Percentiles rank a stretch among this genome's conserved stretches.
phyloP scores from a whole-genome alignment of 2,888 invertebrate species.

The Branchipolynoe longqiensis region DNA sequence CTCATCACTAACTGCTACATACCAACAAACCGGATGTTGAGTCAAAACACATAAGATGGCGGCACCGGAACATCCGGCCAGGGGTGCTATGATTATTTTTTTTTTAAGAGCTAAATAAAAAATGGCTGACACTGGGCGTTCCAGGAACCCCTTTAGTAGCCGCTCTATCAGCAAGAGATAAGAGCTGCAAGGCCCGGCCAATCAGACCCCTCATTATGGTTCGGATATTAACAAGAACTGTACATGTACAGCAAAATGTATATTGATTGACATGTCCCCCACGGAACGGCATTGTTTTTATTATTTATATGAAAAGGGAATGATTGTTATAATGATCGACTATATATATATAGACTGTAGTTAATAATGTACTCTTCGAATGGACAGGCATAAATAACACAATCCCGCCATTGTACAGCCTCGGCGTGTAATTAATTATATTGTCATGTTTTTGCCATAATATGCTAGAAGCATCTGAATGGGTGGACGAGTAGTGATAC shows the following conservation, averaged over 20 bases:
- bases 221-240: not conserved
- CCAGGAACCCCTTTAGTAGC: not conserved
- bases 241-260: too few relatives aligned
- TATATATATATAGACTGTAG: slow-evolving; percentile 38
- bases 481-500: slow-evolving; percentile 32
- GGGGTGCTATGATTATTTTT: too few relatives aligned
- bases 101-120: not conserved
- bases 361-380: slow-evolving; percentile 11
- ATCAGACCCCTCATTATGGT: not conserved
- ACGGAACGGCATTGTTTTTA: slow-evolving; percentile 43
- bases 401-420: slow-evolving; percentile 17
- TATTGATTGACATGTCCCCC: not conserved
- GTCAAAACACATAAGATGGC: slow-evolving; percentile 8
- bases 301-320: slow-evolving; percentile 28
- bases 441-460: slow-evolving; percentile 17
- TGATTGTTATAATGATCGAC: slow-evolving; percentile 35
- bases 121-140: not conserved
- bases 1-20: not conserved
- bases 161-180: too few relatives aligned
- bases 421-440: not conserved
- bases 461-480: not conserved
- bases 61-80: not conserved
- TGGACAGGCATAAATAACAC: not conserved
- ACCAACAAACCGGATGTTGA: not conserved
- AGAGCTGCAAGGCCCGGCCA: not conserved